Conservation (phyloP, 2,113 vertebrate species). For the Neodon shergylaensis region DNA sequence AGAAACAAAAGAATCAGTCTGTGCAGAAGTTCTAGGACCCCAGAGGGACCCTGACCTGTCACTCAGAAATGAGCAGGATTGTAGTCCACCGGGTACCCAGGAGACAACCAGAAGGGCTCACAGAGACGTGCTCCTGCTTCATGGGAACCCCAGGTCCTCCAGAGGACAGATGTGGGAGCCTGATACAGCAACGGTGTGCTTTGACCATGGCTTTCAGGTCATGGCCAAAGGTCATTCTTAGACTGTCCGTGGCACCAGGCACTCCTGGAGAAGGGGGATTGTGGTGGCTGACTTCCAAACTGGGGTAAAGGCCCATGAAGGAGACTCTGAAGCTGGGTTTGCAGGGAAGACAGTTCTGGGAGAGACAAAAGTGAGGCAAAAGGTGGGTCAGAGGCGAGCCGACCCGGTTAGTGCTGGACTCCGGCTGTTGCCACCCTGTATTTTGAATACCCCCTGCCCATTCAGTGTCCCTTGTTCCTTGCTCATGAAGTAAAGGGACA, state of each 20-base stretch:
- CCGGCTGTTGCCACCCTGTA: not conserved
- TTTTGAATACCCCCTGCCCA: not conserved
- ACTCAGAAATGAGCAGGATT: not conserved
- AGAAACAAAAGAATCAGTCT: not conserved
- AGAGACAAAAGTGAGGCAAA: not conserved
- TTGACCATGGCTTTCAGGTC: not conserved
- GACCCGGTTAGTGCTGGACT: too few species aligned
- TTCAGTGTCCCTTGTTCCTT: too few species aligned
- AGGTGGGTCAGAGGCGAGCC: not conserved
- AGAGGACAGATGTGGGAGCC: not conserved
- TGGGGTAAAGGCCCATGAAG: accelerated
- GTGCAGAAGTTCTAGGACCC: not conserved
- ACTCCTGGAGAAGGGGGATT: not conserved
- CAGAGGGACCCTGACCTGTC: not conserved
- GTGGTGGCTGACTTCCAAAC: not conserved
- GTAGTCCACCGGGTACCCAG: not conserved
- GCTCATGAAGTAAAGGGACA: not conserved
- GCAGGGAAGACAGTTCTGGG: not conserved
- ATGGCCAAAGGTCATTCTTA: not conserved
- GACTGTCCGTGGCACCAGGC: not conserved
- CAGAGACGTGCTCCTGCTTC: too few species aligned
- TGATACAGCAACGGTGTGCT: not conserved
- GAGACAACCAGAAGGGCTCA: not conserved
- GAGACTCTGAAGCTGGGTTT: not conserved
- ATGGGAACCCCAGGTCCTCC: not conserved